Base-by-base conservation (phyloP, 2,888 invertebrate species). In the Philopedon plagiatum region DNA sequence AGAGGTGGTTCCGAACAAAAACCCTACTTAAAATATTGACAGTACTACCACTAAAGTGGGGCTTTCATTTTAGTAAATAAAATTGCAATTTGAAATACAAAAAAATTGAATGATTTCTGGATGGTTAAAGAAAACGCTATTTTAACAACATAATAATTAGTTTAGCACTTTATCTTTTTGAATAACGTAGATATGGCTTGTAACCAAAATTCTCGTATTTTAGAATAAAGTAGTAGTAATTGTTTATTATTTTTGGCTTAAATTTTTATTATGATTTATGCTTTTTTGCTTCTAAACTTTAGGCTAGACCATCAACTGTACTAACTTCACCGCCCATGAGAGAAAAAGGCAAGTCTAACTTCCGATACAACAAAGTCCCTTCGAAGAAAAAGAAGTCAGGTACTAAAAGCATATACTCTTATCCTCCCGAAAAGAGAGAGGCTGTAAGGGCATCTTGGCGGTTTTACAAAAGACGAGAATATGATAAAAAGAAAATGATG, bases 291-390 rank as follows among this genome's bases (percentile, higher is more conserved):
- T 58, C 15, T 13, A 29, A 32, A 29, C 44, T 63, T 13, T 51
- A 63, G 62, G 62, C 51, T 37, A 37, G 34, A 63, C 51, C 62
- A 8, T 63, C 62, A n/a, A 37, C 56, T 19, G 29, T 41, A 13
- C 26, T 23, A 26, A 29, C 39, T 0, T 26, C 41, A 19, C 44
- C 56, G 8, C 46, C 46, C 0, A 9, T 29, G 9, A 29, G 29
- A 23, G 66, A 58, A 2, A 29, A 32, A 46, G 29, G 11, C 9
- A 49, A 63, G 7, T 15, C 18, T 19, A 26, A 44, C 23, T 11
- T 18, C 11, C 21, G 4, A 5, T 37, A n/a, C 2, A 34, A 18
- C 23, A 23, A 13, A 7, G 3, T 39, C 3, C 5, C 13, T 58
- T 21, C 23, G 11, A 54, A 29, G 15, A 18, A 13, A 13, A 51